Evolutionary conservation across 1,140 invertebrate genomes (phyloP), one percentile per base, ranked within the genome.

Genomic region (Seison nebaliae): DNA sequence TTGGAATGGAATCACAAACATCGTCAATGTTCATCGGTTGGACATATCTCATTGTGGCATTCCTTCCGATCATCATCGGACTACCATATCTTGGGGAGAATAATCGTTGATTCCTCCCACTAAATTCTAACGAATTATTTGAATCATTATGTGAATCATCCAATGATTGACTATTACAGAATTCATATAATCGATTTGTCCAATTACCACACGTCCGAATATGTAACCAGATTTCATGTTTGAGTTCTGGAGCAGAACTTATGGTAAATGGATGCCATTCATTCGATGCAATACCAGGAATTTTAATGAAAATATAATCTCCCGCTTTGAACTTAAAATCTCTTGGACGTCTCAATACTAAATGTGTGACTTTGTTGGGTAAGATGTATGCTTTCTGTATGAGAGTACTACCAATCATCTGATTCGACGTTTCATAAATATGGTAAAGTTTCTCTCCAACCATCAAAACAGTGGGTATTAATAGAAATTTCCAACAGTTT

Each of bases 201-300:
- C 84, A 93, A 57, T 84, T 70, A 1, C 83, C 84, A 1, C 81
- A 77, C 4, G 73, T 79, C 39, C 81, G 65, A 40, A 93, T 77
- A 54, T 91, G 84, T 1, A 91, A 60, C 75, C 77, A 84, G 52
- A 91, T 70, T 47, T 76, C 73, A 49, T 76, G 78, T 77, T 50
- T 70, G 53, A 83, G 72, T 61, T 91, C 81, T 0, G 83, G 83
- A 14, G 80, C 78, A 48, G 77, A 83, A 59, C 79, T 84, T 44
- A 91, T 77, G 1, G 83, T 88, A 49, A 93, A 88, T 1, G 83
- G 81, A 69, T 91, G 83, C 80, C 80, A 91, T 59, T 91, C 84
- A 51, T 77, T 81, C 35, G 70, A 70, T 1, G 84, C 79, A 44
- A 91, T 81, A 4, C 67, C 68, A 0, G 83, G 83, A 39, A 93